These are phyloP conservation scores for Boulengeromyrus knoepffleri DNA, from an alignment of 2,113 vertebrate genomes.

Conservation along the genomic window DNA sequence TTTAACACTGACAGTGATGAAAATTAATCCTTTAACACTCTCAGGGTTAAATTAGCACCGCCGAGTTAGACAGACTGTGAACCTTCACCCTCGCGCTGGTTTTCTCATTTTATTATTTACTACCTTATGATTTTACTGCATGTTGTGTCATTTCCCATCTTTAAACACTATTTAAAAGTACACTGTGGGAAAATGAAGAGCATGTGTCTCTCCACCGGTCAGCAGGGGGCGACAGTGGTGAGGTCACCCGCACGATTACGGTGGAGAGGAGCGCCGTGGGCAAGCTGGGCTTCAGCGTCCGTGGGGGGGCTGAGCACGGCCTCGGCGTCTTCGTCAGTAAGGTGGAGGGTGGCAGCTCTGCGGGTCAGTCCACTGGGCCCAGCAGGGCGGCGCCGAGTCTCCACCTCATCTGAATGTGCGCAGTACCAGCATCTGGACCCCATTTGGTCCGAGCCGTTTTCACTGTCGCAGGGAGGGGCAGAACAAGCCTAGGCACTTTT, in stretches of 20 bases:
- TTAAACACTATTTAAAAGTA: background rate
- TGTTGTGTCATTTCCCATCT: background rate
- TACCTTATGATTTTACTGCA: background rate
- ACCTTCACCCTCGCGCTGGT: background rate
- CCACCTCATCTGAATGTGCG: background rate
- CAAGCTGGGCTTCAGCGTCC: constrained; percentile 89
- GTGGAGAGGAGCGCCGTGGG: constrained; percentile 82
- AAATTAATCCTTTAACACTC: background rate
- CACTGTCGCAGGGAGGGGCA: background rate
- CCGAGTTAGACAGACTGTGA: background rate
- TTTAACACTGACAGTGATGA: background rate
- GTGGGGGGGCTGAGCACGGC: constrained; percentile 89
- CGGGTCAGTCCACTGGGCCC: constrained; percentile 60
- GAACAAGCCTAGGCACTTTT: background rate
- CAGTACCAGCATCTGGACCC: background rate
- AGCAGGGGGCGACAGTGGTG: constrained; percentile 78
- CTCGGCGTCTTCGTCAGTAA: constrained; percentile 95
- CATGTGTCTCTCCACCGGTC: background rate
- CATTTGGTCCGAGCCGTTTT: background rate
- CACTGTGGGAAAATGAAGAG: background rate
- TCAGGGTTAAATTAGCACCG: background rate
- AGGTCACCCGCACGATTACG: constrained; percentile 80
- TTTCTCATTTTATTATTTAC: background rate
- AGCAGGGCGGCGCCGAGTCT: background rate
- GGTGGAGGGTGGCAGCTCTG: constrained; percentile 84